These are phyloP conservation scores for Cetoscarus ocellatus DNA, from an alignment of 2,797 vertebrate species.

Conservation along the genomic window DNA sequence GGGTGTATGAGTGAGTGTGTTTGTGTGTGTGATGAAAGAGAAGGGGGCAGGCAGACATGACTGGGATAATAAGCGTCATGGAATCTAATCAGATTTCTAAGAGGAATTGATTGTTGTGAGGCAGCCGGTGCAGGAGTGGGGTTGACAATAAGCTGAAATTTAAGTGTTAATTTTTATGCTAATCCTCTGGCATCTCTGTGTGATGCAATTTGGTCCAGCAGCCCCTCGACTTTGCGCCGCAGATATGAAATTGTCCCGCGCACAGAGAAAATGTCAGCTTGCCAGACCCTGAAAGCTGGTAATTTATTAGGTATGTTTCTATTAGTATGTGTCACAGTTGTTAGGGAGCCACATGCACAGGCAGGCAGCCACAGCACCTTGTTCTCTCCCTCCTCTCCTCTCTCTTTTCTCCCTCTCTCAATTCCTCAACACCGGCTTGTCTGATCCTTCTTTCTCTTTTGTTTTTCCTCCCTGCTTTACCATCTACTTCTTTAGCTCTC, in stretches of 20 bases:
- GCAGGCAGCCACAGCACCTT: constrained; percentile 62
- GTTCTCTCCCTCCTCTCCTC: constrained; percentile 40
- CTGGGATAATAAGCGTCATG: constrained; percentile 99
- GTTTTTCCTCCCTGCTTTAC: constrained; percentile 18
- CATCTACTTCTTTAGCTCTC: constrained; percentile 48
- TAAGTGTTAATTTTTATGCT: constrained; percentile 99
- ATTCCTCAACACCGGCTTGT: constrained; percentile 33
- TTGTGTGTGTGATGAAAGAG: constrained; percentile 69
- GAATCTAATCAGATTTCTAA: constrained; percentile 99
- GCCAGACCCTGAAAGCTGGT: constrained; percentile 99
- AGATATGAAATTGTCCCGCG: constrained; percentile 99
- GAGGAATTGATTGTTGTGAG: constrained; percentile 99
- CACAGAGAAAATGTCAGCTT: constrained; percentile 99
- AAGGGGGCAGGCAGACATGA: constrained; percentile 94
- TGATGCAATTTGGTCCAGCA: constrained; percentile 96
- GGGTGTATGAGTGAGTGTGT: constrained; percentile 27
- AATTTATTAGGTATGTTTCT: constrained; percentile 99
- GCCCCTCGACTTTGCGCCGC: constrained; percentile 85
- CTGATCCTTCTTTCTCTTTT: constrained; percentile 35
- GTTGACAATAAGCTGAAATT: constrained; percentile 99
- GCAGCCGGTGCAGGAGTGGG: constrained; percentile 94
- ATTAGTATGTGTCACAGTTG: constrained; percentile 99
- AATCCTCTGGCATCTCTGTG: constrained; percentile 97
- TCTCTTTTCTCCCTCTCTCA: constrained; percentile 37
- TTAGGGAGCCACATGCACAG: constrained; percentile 90